Evolutionary conservation across 1,140 invertebrate species (phyloP).

Genomic region (Sycophila sp.): DNA sequence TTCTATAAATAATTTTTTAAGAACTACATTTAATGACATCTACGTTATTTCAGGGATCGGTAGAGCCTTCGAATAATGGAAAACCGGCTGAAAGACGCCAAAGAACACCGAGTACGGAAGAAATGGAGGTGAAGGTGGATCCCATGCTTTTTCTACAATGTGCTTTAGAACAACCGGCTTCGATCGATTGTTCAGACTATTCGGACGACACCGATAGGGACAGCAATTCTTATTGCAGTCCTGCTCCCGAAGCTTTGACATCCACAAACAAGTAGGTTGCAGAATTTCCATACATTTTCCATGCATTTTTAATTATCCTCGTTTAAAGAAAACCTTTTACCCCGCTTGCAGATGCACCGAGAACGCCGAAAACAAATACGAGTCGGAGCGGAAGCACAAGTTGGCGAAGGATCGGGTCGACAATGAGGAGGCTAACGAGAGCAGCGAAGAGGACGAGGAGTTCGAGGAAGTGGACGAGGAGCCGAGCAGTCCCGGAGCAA

Average conservation of each 20-base stretch:
- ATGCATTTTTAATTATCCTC: not conserved
- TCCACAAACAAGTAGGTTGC: slow-evolving; percentile 49
- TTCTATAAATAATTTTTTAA: no score
- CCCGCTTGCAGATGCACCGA: no score
- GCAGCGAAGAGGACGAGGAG: slow-evolving; percentile 42
- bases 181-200: slow-evolving; percentile 46
- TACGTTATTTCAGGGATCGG: slow-evolving; percentile 50
- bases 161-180: slow-evolving; percentile 58
- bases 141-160: slow-evolving; percentile 71
- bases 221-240: slow-evolving; percentile 38
- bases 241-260: slow-evolving; percentile 8
- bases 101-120: slow-evolving; percentile 59
- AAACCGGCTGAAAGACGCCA: slow-evolving; percentile 47
- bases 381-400: slow-evolving; percentile 16
- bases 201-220: slow-evolving; percentile 58
- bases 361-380: not conserved
- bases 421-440: slow-evolving; percentile 33
- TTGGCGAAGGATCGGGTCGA: no score
- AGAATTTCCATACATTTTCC: not conserved
- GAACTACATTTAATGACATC: no score
- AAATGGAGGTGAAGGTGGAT: slow-evolving; percentile 72
- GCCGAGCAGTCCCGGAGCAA: slow-evolving; percentile 38
- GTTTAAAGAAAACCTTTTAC: no score
- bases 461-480: slow-evolving; percentile 39
- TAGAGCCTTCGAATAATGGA: slow-evolving; percentile 58